Conservation (phyloP, 2,113 vertebrate species). For the Notothenia coriiceps region DNA sequence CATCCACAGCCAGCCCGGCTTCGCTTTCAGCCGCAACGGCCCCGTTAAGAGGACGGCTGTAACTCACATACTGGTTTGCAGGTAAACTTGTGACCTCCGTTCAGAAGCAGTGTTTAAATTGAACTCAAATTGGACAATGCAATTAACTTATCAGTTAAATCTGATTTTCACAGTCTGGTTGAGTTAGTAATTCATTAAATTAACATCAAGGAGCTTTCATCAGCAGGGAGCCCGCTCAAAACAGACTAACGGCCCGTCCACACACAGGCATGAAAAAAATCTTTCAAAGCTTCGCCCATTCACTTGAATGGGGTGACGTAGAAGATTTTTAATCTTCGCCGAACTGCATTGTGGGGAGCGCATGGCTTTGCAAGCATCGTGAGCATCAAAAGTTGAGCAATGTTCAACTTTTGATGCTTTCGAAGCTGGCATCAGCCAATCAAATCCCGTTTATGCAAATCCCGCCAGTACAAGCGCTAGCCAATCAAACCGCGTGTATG, state of each 20-base stretch:
- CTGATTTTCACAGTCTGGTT: background rate
- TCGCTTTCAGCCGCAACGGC: slow-evolving; percentile 98
- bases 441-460: too few species aligned
- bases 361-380: too few species aligned
- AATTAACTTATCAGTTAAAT: background rate
- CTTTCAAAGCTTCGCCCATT: too few species aligned
- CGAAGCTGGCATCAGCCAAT: too few species aligned
- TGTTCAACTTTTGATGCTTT: too few species aligned
- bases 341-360: too few species aligned
- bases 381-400: too few species aligned
- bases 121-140: background rate
- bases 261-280: too few species aligned
- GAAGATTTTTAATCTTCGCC: too few species aligned
- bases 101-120: background rate
- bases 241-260: background rate
- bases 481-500: too few species aligned
- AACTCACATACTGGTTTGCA: slow-evolving; percentile 97
- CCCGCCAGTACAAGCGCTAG: too few species aligned
- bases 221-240: background rate
- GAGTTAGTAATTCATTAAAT: slow-evolving; percentile 18
- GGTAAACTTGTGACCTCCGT: slow-evolving; percentile 77
- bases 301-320: too few species aligned
- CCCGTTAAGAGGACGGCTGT: slow-evolving; percentile 97
- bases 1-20: slow-evolving; percentile 98
- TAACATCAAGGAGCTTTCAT: slow-evolving; percentile 2